A percentile compares a stretch with the other conserved stretches of the same genome.
These are phyloP conservation scores for Gastracanthus pulcherrimus DNA, from an alignment of 2,888 invertebrate species.

Conservation along the genomic window DNA sequence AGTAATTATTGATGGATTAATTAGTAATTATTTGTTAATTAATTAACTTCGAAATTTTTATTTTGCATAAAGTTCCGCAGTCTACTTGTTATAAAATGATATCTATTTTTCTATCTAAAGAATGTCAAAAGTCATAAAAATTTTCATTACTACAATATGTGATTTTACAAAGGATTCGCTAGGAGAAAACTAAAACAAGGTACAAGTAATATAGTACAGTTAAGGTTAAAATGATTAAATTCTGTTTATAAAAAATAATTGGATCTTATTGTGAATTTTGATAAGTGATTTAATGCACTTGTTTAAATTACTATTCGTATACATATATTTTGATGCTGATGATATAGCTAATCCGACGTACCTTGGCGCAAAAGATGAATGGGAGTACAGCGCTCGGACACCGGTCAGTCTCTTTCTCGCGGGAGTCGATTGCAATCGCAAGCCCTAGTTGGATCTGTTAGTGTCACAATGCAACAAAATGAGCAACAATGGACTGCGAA, in stretches of 20 bases:
- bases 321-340: not conserved
- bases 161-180: no score
- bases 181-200: no score
- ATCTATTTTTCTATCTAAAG: no score
- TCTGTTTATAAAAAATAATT: not conserved
- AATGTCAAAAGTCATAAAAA: no score
- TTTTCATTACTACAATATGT: no score
- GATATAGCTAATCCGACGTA: not conserved
- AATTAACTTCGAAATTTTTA: no score
- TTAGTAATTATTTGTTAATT: no score
- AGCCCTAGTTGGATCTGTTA: constrained; percentile 56
- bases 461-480: constrained; percentile 53
- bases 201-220: no score
- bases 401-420: constrained; percentile 13
- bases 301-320: not conserved
- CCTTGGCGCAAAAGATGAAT: not conserved
- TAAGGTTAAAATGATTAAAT: no score
- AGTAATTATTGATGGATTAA: no score
- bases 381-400: not conserved
- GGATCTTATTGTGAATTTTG: not conserved
- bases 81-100: no score
- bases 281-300: not conserved
- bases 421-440: constrained; percentile 61
- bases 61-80: no score
- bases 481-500: constrained; percentile 57